Conservation (phyloP, 2,113 vertebrate species). For the Pseudopipra pipra region DNA sequence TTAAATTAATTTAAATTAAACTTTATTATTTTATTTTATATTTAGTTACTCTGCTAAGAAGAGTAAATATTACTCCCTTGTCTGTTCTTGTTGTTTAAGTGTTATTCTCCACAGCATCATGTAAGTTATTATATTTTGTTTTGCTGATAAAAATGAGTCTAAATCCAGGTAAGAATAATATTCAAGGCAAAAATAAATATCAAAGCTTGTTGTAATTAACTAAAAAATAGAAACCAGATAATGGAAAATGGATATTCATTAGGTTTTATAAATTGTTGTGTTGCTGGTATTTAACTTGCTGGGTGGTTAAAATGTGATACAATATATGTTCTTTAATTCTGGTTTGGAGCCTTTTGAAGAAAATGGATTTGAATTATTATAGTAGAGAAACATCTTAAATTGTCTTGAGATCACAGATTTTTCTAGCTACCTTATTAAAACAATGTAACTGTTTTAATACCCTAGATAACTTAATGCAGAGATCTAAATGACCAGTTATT, state of each 20-base stretch:
- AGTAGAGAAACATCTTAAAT: background rate
- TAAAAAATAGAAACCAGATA: background rate
- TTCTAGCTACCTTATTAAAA: background rate
- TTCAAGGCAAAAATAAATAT: conserved; percentile 22
- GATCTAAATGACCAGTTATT: background rate
- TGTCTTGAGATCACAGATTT: background rate
- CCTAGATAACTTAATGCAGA: background rate
- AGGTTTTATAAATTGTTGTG: background rate
- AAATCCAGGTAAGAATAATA: conserved; percentile 33
- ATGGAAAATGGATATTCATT: conserved; percentile 24
- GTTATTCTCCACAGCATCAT: background rate
- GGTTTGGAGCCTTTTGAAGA: background rate
- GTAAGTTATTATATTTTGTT: background rate
- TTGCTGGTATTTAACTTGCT: conserved; percentile 8
- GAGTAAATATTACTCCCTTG: background rate
- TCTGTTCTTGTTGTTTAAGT: background rate
- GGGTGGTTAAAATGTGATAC: background rate
- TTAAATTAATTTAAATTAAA: background rate
- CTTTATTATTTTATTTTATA: background rate
- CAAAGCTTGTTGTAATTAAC: conserved; percentile 43
- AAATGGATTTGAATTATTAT: background rate
- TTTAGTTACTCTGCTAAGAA: background rate
- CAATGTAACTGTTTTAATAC: background rate
- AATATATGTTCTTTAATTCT: background rate
- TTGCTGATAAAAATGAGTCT: conserved; percentile 8